These are phyloP conservation scores for Drosophila pachea DNA, from an alignment of 1,140 invertebrate species.

Conservation along the genomic window DNA sequence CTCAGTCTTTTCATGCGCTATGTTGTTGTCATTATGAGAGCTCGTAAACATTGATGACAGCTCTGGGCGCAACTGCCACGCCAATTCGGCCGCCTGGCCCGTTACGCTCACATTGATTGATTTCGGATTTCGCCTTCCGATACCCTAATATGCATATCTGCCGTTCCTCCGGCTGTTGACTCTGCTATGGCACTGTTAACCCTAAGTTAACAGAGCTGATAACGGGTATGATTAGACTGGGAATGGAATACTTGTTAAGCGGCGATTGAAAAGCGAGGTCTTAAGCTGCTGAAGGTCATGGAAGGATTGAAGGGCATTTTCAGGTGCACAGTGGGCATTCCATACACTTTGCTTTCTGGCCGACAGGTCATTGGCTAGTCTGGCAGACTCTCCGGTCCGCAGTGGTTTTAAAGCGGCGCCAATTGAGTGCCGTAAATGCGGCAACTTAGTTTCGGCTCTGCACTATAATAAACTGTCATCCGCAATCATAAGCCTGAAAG, in stretches of 20 bases:
- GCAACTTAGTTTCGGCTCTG: constrained; percentile 39
- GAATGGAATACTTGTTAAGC: too few relatives aligned
- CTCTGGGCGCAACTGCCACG: constrained; percentile 30
- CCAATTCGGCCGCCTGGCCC: not conserved
- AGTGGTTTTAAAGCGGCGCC: constrained; percentile 40
- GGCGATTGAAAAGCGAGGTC: too few relatives aligned
- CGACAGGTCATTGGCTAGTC: constrained; percentile 5
- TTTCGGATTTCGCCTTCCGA: constrained; percentile 31
- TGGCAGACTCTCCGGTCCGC: not conserved
- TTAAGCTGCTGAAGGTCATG: too few relatives aligned
- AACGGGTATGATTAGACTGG: too few relatives aligned
- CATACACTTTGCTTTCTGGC: not conserved
- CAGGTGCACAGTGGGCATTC: too few relatives aligned
- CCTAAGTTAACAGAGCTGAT: not conserved
- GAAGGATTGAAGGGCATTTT: too few relatives aligned
- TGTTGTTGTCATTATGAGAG: constrained; percentile 66
- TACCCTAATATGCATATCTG: constrained; percentile 9
- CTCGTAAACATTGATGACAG: constrained; percentile 78
- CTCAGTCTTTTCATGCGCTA: constrained; percentile 9
- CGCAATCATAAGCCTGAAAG: constrained; percentile 38
- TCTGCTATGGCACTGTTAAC: constrained; percentile 18
- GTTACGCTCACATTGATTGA: constrained; percentile 53
- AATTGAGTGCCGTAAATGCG: constrained; percentile 26
- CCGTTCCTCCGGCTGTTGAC: not conserved
- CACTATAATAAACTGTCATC: constrained; percentile 54